Evolutionary conservation across 2,797 vertebrate genomes (phyloP).

Genomic region (Helarctos malayanus): DNA sequence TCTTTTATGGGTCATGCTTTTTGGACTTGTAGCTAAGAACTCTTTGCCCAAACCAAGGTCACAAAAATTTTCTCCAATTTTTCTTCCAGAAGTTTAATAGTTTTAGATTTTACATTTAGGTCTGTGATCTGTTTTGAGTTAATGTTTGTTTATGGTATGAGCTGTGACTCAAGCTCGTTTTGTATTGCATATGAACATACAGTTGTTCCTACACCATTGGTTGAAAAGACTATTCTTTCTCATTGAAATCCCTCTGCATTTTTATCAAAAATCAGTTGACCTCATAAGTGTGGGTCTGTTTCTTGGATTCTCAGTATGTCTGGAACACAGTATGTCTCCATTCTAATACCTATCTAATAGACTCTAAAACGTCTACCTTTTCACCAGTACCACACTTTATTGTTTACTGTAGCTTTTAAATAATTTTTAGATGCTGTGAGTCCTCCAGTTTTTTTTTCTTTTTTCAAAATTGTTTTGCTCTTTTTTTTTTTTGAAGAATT

Average conservation of each 20-base stretch:
- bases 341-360: background rate
- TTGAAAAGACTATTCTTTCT: conserved; percentile 1
- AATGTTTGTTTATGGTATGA: background rate
- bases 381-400: background rate
- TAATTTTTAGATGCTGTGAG: background rate
- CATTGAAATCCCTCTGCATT: background rate
- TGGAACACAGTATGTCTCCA: too few species aligned
- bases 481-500: background rate
- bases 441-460: background rate
- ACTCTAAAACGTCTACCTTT: background rate
- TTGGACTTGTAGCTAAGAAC: background rate
- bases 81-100: background rate
- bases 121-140: background rate
- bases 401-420: background rate
- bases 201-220: background rate
- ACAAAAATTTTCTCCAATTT: background rate
- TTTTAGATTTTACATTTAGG: conserved; percentile 5
- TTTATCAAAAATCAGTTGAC: background rate
- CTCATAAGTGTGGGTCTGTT: background rate
- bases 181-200: background rate
- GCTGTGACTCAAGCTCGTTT: background rate
- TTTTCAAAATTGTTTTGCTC: background rate
- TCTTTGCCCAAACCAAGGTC: background rate
- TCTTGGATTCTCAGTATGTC: background rate
- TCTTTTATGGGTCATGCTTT: background rate